Conservation (phyloP, 2,113 vertebrate genomes). For the Salvator merianae region DNA sequence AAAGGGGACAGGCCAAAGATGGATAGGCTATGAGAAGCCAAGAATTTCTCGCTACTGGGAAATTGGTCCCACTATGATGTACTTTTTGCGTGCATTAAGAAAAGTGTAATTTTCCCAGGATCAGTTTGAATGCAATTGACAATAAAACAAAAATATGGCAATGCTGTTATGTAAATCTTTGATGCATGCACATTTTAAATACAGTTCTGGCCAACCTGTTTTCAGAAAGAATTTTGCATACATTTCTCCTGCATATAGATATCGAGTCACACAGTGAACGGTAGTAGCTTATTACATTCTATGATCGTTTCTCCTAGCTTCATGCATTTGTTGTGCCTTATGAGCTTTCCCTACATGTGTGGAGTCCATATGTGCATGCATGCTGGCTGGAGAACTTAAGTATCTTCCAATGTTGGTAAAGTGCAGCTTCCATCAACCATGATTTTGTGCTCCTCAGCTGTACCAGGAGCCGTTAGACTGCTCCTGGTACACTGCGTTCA, state of each 20-base stretch:
- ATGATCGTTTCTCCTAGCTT: neutral
- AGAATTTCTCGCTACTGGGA: neutral
- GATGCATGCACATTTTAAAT: neutral
- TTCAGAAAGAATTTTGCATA: neutral
- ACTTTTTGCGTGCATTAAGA: accelerated
- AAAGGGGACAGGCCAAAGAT: neutral
- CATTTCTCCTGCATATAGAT: neutral
- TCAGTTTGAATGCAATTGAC: neutral
- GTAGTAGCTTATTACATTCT: neutral
- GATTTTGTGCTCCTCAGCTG: no score
- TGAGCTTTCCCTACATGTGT: no score
- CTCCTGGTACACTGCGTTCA: no score
- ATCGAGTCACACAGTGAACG: no score
- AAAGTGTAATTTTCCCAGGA: accelerated
- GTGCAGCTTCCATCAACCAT: no score
- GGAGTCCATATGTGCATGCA: no score
- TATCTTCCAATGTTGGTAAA: no score
- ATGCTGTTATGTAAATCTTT: neutral
- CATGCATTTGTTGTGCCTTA: neutral
- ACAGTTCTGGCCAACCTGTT: neutral
- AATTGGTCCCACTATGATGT: neutral
- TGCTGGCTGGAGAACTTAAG: no score
- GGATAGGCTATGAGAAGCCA: neutral
- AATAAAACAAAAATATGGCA: neutral
- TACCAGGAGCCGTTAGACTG: no score